Percentiles rank a stretch among this genome's conserved stretches.
phyloP scores from a whole-genome alignment of 2,113 vertebrate genomes.

The Ardeotis arabs region DNA sequence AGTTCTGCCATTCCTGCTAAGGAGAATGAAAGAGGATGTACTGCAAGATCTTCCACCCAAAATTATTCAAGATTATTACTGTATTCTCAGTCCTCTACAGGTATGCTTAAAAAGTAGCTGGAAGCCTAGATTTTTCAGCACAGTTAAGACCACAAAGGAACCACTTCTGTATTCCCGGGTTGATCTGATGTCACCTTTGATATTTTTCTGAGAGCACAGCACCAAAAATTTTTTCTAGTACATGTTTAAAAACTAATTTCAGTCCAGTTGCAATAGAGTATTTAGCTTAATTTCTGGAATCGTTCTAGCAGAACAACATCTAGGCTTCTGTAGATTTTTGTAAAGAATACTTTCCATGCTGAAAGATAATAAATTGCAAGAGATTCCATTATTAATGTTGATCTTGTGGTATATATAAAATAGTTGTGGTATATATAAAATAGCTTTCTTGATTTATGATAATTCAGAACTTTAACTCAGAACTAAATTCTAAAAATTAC shows the following conservation, averaged over 20 bases:
- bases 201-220: neutral
- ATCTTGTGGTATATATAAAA: too few relatives aligned
- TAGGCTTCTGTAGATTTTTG: neutral
- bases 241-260: neutral
- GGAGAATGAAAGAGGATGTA: constrained; percentile 99
- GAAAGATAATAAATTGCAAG: neutral
- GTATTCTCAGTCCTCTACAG: constrained; percentile 94
- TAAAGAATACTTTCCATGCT: neutral
- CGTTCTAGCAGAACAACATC: neutral
- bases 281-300: neutral
- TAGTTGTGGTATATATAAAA: neutral
- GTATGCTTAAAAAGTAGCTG: constrained; percentile 67
- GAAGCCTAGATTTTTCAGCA: neutral
- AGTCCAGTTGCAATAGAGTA: neutral
- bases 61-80: constrained; percentile 99
- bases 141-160: neutral
- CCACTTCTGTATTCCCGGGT: neutral
- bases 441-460: neutral
- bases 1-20: constrained; percentile 93
- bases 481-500: neutral
- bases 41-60: constrained; percentile 98
- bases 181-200: neutral
- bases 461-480: neutral
- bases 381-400: neutral
- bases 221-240: neutral